Base-by-base conservation (phyloP, 2,113 vertebrate genomes). In the Phainopepla nitens region DNA sequence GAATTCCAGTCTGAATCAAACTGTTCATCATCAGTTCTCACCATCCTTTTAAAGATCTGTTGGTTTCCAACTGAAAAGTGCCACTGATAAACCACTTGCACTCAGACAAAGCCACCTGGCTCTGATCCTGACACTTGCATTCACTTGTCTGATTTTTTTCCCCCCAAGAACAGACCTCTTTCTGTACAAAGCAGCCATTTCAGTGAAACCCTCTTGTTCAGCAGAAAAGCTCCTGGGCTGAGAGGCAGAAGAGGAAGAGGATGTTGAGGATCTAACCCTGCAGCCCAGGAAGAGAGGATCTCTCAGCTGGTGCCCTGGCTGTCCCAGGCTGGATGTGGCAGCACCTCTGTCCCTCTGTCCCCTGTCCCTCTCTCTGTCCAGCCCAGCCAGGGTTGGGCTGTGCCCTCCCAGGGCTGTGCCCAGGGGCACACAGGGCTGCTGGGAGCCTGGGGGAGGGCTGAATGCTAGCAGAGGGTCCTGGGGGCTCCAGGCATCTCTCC, bases 391-490 rank as follows among this genome's bases (percentile, higher is more conserved):
- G 2, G 9, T 6, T 33, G 50, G 24, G 47, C 41, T 51, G 44
- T 11, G 16, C 68, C 28, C 25, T 49, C 15, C 53, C 76, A 60
- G 61, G n/a, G 50, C 49, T 49, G 39, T 42, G 31, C 50, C 41
- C 25, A 35, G 41, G 16, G 42, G 6, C 15, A 27, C 11, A 1
- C 1, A 7, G 53, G n/a, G 50, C 44, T 85, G 29, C 64, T 83
- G 41, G 3, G 6, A 14, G 10, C 12, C 41, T 21, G 13, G 10
- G 41, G 11, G 10, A 72, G 25, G n/a, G 49, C 29, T 27, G 68
- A 45, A 47, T 21, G 65, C 8, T 4, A 6, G 9, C 56, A 58
- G 0, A 1, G 35, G 5, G 3, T n/a, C 8, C 8, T 47, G 57
- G 66, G 33, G n/a, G 11, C 22, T 25, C 44, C 49, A 69, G 20